phyloP scores from a whole-genome alignment of 2,888 invertebrate species.

The Morinoia aosen region DNA sequence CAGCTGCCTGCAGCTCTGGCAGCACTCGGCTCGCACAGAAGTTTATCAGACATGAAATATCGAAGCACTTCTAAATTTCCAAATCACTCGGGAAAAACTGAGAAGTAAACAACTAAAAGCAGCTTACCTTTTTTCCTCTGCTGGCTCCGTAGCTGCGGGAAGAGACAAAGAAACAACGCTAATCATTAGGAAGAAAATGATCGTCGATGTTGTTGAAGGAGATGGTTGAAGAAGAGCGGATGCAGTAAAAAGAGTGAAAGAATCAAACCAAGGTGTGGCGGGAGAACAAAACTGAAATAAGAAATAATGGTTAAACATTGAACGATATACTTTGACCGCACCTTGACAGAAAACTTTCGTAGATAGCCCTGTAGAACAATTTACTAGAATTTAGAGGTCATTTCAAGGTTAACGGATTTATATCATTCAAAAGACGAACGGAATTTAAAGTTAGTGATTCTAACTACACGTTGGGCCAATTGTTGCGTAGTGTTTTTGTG shows the following conservation, averaged over 20 bases:
- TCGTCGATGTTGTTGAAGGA: neutral
- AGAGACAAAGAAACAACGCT: conserved; percentile 31
- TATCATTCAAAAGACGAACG: neutral
- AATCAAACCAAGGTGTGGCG: conserved; percentile 14
- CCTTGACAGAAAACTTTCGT: neutral
- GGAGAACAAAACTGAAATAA: conserved; percentile 4
- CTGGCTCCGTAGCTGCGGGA: conserved; percentile 36
- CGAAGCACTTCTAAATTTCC: neutral
- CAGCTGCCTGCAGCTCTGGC: neutral
- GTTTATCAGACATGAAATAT: neutral
- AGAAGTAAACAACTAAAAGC: neutral
- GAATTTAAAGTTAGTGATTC: conserved; percentile 36
- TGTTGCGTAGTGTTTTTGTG: neutral
- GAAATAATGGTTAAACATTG: conserved; percentile 14
- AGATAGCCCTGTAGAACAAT: conserved; percentile 8
- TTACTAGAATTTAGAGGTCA: neutral
- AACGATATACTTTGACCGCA: neutral
- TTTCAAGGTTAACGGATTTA: conserved; percentile 12
- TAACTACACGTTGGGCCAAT: neutral
- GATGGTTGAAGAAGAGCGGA: neutral
- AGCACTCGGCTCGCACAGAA: neutral
- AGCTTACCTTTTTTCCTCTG: conserved; percentile 29
- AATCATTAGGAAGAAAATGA: neutral
- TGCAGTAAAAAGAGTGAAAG: neutral
- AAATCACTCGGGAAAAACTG: neutral